These are phyloP conservation scores for Salpingus planirostris DNA, from an alignment of 2,888 invertebrate genomes.

Conservation along the genomic window DNA sequence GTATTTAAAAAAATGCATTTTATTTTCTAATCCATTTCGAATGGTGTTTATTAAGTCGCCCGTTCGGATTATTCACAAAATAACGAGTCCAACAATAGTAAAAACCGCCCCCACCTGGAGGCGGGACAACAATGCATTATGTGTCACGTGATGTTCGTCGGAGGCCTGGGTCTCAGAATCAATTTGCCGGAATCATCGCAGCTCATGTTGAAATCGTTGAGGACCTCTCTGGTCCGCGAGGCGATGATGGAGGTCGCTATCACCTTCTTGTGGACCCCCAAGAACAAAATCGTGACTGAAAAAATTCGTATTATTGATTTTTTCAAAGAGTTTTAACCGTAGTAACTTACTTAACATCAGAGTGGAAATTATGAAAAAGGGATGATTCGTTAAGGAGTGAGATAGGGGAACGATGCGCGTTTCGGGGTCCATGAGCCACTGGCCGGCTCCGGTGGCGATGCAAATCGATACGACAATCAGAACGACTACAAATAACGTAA, in stretches of 20 bases:
- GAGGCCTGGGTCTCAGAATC: constrained; percentile 83
- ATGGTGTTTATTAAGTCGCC: too few relatives aligned
- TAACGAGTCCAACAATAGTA: too few relatives aligned
- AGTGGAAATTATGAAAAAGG: constrained; percentile 86
- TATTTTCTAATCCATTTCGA: too few relatives aligned
- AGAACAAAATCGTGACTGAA: constrained; percentile 73
- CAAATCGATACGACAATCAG: constrained; percentile 79
- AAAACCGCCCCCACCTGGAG: too few relatives aligned
- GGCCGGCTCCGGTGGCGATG: constrained; percentile 90
- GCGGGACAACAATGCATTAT: too few relatives aligned
- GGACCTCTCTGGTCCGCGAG: constrained; percentile 77
- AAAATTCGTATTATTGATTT: constrained; percentile 8
- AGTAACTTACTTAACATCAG: constrained; percentile 60
- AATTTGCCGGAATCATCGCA: constrained; percentile 96
- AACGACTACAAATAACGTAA: constrained; percentile 61
- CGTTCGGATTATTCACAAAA: too few relatives aligned
- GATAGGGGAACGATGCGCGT: constrained; percentile 85
- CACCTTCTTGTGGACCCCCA: constrained; percentile 92
- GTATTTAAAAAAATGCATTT: too few relatives aligned
- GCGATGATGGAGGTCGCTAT: constrained; percentile 96
- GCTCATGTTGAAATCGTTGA: constrained; percentile 96
- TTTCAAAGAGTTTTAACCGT: constrained; percentile 1
- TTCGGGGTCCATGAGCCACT: constrained; percentile 90
- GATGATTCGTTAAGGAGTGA: constrained; percentile 89
- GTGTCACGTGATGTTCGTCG: constrained; percentile 41